Base-by-base conservation (phyloP, 64 coral and sea anemone genomes). In the Catalaphyllia jardinei region DNA sequence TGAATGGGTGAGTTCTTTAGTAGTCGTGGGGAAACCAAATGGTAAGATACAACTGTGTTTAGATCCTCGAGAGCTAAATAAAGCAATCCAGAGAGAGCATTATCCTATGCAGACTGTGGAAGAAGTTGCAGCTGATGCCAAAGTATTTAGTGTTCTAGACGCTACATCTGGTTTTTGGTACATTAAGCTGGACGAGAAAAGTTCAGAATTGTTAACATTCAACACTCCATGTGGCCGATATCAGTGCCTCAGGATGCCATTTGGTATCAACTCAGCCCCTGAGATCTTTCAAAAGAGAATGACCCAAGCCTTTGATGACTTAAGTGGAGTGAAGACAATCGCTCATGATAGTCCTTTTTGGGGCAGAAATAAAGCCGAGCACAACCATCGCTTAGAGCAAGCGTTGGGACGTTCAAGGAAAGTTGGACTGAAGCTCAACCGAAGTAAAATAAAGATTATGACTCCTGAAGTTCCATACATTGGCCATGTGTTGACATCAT, bases 391-490 rank as follows among this genome's bases (percentile, higher is more conserved):
- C 25, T 30, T 79, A 79, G 52, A 51, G 51, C 51, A 79, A 60
- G n/a, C 60, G 52, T 59, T 79, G 25, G 77, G 60, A 79, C 18
- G 52, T 10, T 79, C 77, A 79, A 60, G 77, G 42, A 79, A 60
- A 50, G 77, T 60, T 51, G 77, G 77, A 79, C 22, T 60, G 77
- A 79, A 79, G 77, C 77, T 60, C 52, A 79, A 79, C 77, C 50
- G 77, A 51, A 60, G 62, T 24, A 65, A 65, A 65, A 65, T 65
- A 18, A 65, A 65, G 22, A 65, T 65, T 24, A 18, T 20, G 75
- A 54, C 49, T 0, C 1, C 75, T 54, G 22, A 78, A 25, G 24
- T 78, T 11, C 75, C 75, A 50, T 78, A 78, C 42, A 55, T 78
- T 52, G 49, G 1, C 38, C 75, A 78, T 54, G 22, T 52, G 16